Base-by-base conservation (phyloP, 53 echinoderm and acorn worm genomes). In the Holothuria scabra region DNA sequence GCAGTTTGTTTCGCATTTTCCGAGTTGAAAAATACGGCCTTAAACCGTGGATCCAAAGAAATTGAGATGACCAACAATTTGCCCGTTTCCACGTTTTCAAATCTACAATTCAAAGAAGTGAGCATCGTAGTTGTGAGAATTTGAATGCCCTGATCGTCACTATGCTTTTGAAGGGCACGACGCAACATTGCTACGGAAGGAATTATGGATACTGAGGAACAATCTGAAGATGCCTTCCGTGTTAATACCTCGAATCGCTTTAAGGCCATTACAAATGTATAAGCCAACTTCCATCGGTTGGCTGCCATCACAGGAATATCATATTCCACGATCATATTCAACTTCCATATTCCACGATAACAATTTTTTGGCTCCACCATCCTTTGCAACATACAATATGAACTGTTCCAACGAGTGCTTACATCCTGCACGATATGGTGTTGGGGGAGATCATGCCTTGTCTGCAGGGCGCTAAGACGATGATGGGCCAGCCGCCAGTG, bases 361-460 rank as follows among this genome's bases (percentile, higher is more conserved):
- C n/a, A n/a, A 1, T 28, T 55, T 16, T 76, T 65, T 46, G 21
- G 85, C 46, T 72, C 23, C n/a, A 68, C 20, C 16, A 69, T 29
- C 63, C 76, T 22, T 18, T 76, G 5, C 33, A 85, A 26, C 65
- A 85, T 75, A 24, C 75, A 85, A 5, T 38, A 85, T 0, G 76
- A 46, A 44, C 64, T 76, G 76, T 85, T 85, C 85, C 75, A 74
- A 4, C 76, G 12, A 4, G 75, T 85, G 19, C 44, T 30, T 22
- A 85, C 85, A 62, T 85, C 85, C 29, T 85, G 85, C 8, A 76
- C 44, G 12, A 85, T 85, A 48, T 48, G 57, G 26, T 85, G 85
- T 62, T 85, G 21, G 8, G 57, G 46, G 8, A 85, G 57, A 35
- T 60, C n/a, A 46, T 76, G 76, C 26, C 76, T 85, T 8, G 34